Percentiles rank a stretch among this genome's conserved stretches.
phyloP scores from a whole-genome alignment of 2,797 vertebrate species.

The Enteromius thamalakanensis region DNA sequence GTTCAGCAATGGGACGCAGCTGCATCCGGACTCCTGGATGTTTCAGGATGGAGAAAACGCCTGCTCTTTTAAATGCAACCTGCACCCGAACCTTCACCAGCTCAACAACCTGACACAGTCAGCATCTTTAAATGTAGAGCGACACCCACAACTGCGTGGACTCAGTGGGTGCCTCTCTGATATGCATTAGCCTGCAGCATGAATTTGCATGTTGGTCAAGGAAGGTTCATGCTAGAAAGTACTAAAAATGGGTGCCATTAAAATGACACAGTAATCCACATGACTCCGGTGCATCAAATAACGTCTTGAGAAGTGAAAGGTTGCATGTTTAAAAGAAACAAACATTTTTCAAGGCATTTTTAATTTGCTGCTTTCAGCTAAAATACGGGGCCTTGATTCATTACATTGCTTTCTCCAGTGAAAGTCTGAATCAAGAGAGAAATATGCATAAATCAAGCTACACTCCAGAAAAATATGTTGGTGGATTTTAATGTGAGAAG shows the following conservation, averaged over 20 bases:
- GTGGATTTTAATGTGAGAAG: background rate
- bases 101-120: background rate
- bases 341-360: background rate
- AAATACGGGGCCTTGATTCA: background rate
- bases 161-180: background rate
- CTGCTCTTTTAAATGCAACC: slow-evolving; percentile 1
- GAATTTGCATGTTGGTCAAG: slow-evolving; percentile 2
- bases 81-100: background rate
- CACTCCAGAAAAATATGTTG: background rate
- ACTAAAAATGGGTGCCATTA: background rate
- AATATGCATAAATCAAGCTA: background rate
- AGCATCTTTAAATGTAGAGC: background rate
- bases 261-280: background rate
- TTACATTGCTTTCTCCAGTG: background rate
- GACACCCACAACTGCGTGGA: background rate
- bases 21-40: background rate
- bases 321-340: background rate
- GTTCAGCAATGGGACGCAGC: slow-evolving; percentile 74
- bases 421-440: background rate
- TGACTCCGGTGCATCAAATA: background rate
- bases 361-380: background rate
- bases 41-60: background rate
- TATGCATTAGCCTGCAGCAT: slow-evolving; percentile 5
- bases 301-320: background rate
- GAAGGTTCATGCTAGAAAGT: background rate